A percentile compares a stretch with the other conserved stretches of the same genome.
phyloP scores from a whole-genome alignment of 2,797 vertebrate species.

The Cossypha niveicapilla region DNA sequence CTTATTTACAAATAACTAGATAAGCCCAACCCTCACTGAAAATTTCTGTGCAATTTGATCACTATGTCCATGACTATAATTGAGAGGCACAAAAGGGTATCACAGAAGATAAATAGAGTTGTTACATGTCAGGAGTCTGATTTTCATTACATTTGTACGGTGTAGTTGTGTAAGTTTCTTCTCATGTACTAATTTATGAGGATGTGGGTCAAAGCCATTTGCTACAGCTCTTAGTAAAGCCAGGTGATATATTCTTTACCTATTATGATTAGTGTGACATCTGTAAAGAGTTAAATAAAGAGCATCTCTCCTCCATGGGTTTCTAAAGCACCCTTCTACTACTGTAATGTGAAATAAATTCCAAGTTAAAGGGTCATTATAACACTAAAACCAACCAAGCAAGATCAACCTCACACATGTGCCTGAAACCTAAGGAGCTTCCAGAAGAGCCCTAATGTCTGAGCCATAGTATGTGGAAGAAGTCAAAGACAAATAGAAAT shows the following conservation, averaged over 20 bases:
- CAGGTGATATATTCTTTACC: slow-evolving; percentile 37
- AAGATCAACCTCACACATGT: not conserved
- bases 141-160: slow-evolving; percentile 7
- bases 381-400: not conserved
- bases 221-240: slow-evolving; percentile 22
- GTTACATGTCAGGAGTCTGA: not conserved
- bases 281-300: slow-evolving; percentile 49
- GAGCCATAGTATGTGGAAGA: not conserved
- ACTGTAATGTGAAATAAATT: slow-evolving; percentile 7
- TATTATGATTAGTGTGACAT: slow-evolving; percentile 52
- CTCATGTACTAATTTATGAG: slow-evolving; percentile 46
- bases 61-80: not conserved
- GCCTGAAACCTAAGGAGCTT: not conserved
- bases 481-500: not conserved
- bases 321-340: not conserved
- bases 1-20: not conserved
- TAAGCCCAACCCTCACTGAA: not conserved
- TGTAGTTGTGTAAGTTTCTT: not conserved
- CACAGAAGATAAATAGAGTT: slow-evolving; percentile 4
- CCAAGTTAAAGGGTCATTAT: not conserved
- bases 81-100: not conserved
- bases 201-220: not conserved
- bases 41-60: not conserved
- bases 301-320: not conserved
- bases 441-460: not conserved